phyloP scores from a whole-genome alignment of 2,797 vertebrate species.

The Yasuhikotakia modesta region DNA sequence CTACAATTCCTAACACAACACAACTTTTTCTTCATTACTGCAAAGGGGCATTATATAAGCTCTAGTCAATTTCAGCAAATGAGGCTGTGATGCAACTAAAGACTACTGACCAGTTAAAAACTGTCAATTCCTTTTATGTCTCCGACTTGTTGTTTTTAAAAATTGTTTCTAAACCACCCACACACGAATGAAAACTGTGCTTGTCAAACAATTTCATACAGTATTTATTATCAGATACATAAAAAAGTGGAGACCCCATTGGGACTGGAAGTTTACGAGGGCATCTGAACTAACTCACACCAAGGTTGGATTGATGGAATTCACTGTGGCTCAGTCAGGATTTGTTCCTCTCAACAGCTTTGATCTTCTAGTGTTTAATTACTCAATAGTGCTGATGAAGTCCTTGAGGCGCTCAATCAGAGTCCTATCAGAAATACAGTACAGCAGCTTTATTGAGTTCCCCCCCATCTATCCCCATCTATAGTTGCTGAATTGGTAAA shows the following conservation, averaged over 20 bases:
- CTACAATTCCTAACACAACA: neutral
- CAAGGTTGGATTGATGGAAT: conserved; percentile 43
- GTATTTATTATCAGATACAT: neutral
- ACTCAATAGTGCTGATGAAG: conserved; percentile 69
- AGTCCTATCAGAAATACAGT: conserved; percentile 46
- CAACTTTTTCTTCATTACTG: neutral
- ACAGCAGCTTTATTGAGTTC: conserved; percentile 26
- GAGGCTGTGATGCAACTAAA: too few relatives aligned
- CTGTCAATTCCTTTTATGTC: too few relatives aligned
- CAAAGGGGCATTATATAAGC: too few relatives aligned
- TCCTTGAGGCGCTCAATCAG: conserved; percentile 63
- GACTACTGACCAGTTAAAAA: too few relatives aligned
- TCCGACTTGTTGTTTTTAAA: too few relatives aligned
- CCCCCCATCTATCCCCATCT: conserved; percentile 13
- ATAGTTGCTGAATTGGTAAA: conserved; percentile 43
- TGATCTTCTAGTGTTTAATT: conserved; percentile 77
- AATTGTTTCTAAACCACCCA: too few relatives aligned
- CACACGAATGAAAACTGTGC: neutral
- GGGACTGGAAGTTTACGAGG: conserved; percentile 24
- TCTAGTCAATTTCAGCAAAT: too few relatives aligned
- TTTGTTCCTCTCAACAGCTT: conserved; percentile 73
- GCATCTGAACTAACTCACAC: neutral
- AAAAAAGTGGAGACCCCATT: conserved; percentile 16
- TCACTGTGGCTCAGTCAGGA: conserved; percentile 63
- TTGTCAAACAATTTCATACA: neutral